Base-by-base conservation (phyloP, 2,888 invertebrate species). In the Drosophila stalkeri region DNA sequence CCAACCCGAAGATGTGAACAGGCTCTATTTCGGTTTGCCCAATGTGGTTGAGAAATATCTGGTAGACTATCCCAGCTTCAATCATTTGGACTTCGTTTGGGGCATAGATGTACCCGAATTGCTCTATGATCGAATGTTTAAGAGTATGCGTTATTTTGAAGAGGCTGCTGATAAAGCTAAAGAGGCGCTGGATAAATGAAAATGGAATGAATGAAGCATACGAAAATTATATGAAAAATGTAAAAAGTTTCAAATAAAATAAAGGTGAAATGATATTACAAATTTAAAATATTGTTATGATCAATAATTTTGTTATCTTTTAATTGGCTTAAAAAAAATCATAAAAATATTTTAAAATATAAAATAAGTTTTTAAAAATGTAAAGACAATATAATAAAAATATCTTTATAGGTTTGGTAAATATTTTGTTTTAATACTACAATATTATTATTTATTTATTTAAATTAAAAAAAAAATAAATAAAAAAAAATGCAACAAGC, bases 1-100 rank as follows among this genome's bases (percentile, higher is more conserved):
- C 94, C 72, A 95, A 94, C 64, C 95, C 94, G 80, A 92, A 94
- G 49, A 93, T 81, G 91, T 93, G 4, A 89, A 16, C 16, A 91
- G 75, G 95, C 92, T 0, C 93, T 94, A 86, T 79, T 84, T 52
- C 67, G 70, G 3, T 62, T 68, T 93, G 62, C 91, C 92, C 12
- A 92, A 92, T 82, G 89, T 91, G 3, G 79, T 92, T 39, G 87
- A 90, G 7, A 91, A 94, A 75, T 95, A 95, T 91, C 91, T 94
- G 51, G 94, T 96, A 9, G 94, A 94, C 0, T 92, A 94, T 84
- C 83, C 92, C 3, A 92, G 92, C 6, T 96, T 96, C 86, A 96
- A 95, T 88, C 96, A 96, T 90, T 86, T 96, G 72, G 96, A 96
- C 89, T 96, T 96, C 87, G 92, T 95, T 75, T 96, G 95, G 94